phyloP scores from a whole-genome alignment of 2,888 invertebrate genomes.

The Epistrophe eligans region DNA sequence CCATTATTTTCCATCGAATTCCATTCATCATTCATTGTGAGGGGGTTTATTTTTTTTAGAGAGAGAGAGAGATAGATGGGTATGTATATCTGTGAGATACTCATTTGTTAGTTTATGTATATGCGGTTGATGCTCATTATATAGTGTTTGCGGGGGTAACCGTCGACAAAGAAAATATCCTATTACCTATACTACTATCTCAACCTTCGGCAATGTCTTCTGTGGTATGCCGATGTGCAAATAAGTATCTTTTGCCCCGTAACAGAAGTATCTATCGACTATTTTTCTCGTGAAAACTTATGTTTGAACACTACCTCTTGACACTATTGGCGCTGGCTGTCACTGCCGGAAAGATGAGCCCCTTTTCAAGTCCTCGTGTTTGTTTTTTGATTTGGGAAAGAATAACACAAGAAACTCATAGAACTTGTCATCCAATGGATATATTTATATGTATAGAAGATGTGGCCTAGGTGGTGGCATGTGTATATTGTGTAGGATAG shows the following conservation, averaged over 20 bases:
- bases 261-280: slow-evolving; percentile 62
- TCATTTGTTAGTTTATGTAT: slow-evolving; percentile 40
- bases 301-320: slow-evolving; percentile 74
- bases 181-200: slow-evolving; percentile 52
- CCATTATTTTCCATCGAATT: slow-evolving; percentile 68
- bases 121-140: slow-evolving; percentile 50
- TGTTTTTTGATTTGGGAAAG: slow-evolving; percentile 75
- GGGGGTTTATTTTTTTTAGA: neutral
- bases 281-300: slow-evolving; percentile 67
- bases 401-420: slow-evolving; percentile 72
- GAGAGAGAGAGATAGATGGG: neutral
- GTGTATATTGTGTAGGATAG: slow-evolving; percentile 8
- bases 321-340: slow-evolving; percentile 69
- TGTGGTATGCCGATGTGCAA: slow-evolving; percentile 59
- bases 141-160: slow-evolving; percentile 48
- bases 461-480: slow-evolving; percentile 13
- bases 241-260: slow-evolving; percentile 67
- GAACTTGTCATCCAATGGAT: slow-evolving; percentile 52
- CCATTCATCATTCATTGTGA: slow-evolving; percentile 62
- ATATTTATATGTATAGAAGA: slow-evolving; percentile 7
- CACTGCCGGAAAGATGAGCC: slow-evolving; percentile 41
- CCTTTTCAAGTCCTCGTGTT: slow-evolving; percentile 33
- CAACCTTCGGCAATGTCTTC: slow-evolving; percentile 11
- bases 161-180: slow-evolving; percentile 46
- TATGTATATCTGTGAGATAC: slow-evolving; percentile 10